Evolutionary conservation across 2,797 vertebrate genomes (phyloP), one percentile per base, ranked within the genome.

Genomic region (Leucoraja ocellata): DNA sequence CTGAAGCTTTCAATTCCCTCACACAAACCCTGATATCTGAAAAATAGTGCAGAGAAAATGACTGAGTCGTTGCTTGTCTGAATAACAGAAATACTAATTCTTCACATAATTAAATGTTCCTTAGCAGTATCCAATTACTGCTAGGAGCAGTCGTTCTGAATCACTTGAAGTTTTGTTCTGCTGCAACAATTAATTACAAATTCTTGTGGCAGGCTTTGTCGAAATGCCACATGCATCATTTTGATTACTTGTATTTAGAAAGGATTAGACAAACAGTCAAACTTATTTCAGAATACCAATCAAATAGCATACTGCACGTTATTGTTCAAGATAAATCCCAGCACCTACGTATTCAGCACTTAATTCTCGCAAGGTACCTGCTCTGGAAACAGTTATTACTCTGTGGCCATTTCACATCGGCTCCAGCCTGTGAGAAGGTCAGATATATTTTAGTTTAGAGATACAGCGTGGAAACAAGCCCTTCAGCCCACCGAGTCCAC

Each of bases 341-440:
- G 36, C 84, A 32, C 61, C 14, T 16, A 61, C 54, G 9, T 68
- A 18, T 68, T 36, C n/a, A 68, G 61, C n/a, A 88, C n/a, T 63
- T 88, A 65, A 68, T 68, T 88, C 21, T 23, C 58, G 4, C 11
- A 58, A n/a, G 84, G n/a, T 88, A n/a, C 61, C 32, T 4, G 36
- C 32, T 88, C 61, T 88, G 61, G n/a, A 16, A 88, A 36, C 23
- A 9, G 14, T 68, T 32, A n/a, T 8, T 36, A 7, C 61, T 88
- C 61, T 36, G 10, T 21, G 6, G 84, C n/a, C 9, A 54, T 9
- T 8, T 88, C 61, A 68, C n/a, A 32, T 88, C 54, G n/a, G 11
- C 58, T 84, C 84, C n/a, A 68, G 11, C n/a, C 25, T 14, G 25
- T 84, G 84, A 88, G n/a, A 88, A 88, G 61, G 84, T 88, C n/a